Percentiles rank a stretch among this genome's conserved stretches.
These are phyloP conservation scores for Potamarius usumacintae DNA, from an alignment of 2,113 vertebrate species.

Conservation along the genomic window DNA sequence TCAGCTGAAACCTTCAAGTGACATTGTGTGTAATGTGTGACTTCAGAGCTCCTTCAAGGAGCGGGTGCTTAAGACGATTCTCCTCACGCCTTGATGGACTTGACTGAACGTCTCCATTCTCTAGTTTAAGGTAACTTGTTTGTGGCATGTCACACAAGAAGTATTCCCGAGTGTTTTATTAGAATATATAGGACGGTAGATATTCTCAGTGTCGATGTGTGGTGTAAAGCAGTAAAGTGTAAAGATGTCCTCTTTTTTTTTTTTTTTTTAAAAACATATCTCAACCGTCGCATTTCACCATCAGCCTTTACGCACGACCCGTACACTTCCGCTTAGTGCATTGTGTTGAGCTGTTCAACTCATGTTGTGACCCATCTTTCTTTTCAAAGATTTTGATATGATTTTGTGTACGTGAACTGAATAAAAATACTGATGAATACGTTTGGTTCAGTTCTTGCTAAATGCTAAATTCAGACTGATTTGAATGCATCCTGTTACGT, in stretches of 20 bases:
- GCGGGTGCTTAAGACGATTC: constrained; percentile 65
- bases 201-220: constrained; percentile 73
- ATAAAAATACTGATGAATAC: constrained; percentile 67
- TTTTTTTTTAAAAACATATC: constrained; percentile 44
- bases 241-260: constrained; percentile 58
- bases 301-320: constrained; percentile 61
- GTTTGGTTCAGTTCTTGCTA: constrained; percentile 40
- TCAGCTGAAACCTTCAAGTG: constrained; percentile 46
- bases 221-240: constrained; percentile 70
- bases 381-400: constrained; percentile 74
- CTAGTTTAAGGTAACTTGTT: constrained; percentile 62
- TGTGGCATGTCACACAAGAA: constrained; percentile 73
- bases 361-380: constrained; percentile 61
- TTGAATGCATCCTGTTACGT: background rate
- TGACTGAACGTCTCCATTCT: constrained; percentile 60
- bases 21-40: constrained; percentile 62
- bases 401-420: constrained; percentile 81
- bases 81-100: constrained; percentile 62
- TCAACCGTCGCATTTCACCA: constrained; percentile 54
- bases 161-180: constrained; percentile 72
- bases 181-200: constrained; percentile 73
- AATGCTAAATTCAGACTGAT: background rate
- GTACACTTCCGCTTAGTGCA: constrained; percentile 67
- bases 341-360: constrained; percentile 69
- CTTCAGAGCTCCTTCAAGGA: constrained; percentile 55